Base-by-base conservation (phyloP, 1,140 invertebrate genomes). In the Eueides isabella region DNA sequence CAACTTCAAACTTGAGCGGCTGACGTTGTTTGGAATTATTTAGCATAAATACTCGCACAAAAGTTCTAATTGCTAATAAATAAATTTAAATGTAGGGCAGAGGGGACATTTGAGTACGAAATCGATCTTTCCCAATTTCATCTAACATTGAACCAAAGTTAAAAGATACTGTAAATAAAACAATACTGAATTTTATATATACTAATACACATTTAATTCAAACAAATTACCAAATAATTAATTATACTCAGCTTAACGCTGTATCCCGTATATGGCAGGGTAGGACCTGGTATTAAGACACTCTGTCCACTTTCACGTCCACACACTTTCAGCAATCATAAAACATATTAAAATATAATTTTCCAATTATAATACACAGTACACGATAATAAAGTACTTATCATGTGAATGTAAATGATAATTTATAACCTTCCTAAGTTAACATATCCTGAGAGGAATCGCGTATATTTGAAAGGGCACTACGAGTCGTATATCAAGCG, bases 401-500 rank as follows among this genome's bases (percentile, higher is more conserved):
- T 5, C 23, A 12, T 26, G 26, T 0, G 19, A 55, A 55, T 55
- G 26, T 55, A 38, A 3, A 70, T 61, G 16, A 62, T 41, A 70
- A 63, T 70, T 61, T 19, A 69, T 69, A 69, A 38, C 41, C 55
- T 69, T 16, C 30, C 23, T 35, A 61, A 69, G 11, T 48, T 33
- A 69, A 69, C 28, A 69, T 48, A 35, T 69, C 41, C 23, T 19
- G 67, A 55, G 44, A 55, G 67, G 61, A 70, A 62, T 23, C 16
- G 68, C 31, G 68, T 35, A 70, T 70, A 62, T 70, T 61, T 69
- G 67, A 63, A 63, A 70, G 68, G 61, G 55, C 33, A 55, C 30
- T 74, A 65, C 64, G 63, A 70, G 35, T 72, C 74, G 65, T 79
- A 79, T 76, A 76, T 79, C 71, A 75, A 71, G 64, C 48, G 63